phyloP scores from a whole-genome alignment of 2,113 vertebrate species.

The Alexandromys fortis region DNA sequence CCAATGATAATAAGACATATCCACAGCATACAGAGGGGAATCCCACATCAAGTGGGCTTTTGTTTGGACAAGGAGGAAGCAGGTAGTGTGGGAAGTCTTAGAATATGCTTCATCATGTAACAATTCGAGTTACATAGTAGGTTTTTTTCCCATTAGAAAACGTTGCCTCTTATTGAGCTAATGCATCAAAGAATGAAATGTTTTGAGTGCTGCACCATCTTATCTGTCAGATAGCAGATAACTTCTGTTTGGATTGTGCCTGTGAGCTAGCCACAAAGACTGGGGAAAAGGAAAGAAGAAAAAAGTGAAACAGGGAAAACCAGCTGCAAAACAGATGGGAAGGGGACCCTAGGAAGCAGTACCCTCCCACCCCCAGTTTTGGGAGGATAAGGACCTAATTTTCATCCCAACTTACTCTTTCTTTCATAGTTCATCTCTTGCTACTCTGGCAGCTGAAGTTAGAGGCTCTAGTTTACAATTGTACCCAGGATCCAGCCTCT shows the following conservation, averaged over 20 bases:
- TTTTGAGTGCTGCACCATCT: not conserved
- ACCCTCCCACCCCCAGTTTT: not conserved
- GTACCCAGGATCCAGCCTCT: not conserved
- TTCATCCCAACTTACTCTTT: not conserved
- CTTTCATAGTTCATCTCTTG: not conserved
- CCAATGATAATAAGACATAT: no score
- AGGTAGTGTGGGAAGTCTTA: not conserved
- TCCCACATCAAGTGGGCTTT: no score
- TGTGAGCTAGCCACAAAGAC: not conserved
- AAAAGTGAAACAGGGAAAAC: not conserved
- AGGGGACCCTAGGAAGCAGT: not conserved
- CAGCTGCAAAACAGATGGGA: not conserved
- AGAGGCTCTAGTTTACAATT: not conserved
- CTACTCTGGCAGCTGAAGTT: not conserved
- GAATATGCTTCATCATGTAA: not conserved
- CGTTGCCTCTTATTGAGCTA: conserved; percentile 33
- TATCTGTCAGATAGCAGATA: not conserved
- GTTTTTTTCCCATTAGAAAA: not conserved
- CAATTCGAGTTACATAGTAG: not conserved
- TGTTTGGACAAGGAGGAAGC: not conserved
- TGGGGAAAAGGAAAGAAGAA: not conserved
- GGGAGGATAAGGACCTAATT: not conserved
- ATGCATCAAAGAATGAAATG: not conserved
- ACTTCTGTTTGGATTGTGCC: not conserved
- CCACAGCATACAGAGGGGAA: no score